Evolutionary conservation across 2,797 vertebrate species (phyloP), one percentile per base, ranked within the genome.

Genomic region (Glossophaga mutica): DNA sequence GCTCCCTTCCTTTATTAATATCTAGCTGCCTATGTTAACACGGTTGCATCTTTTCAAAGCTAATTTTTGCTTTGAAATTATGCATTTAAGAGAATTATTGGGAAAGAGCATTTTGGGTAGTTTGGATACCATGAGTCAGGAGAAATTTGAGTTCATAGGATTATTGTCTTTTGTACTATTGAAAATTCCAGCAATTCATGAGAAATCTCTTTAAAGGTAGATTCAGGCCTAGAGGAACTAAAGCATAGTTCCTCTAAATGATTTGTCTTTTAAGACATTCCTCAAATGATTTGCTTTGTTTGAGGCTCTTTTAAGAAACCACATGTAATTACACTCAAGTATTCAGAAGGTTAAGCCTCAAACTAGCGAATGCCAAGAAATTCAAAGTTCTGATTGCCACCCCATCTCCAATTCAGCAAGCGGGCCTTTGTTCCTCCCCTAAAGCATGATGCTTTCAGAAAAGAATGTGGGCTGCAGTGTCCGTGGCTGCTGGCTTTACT

Each of bases 261-360:
- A 91, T 68, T 85, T 14, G 52, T 93, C 93, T 94, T 84, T 95
- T 73, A 70, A 65, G 94, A 79, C 90, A 96, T 98, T 97, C 97
- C 84, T 97, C 34, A 96, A 16, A 71, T 96, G 52, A 46, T 83
- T 97, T 95, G 39, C 94, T 91, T 97, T 97, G 76, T 96, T 96
- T 89, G 59, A 68, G 71, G 24, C 81, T 96, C 96, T 97, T 93
- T 95, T 91, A 91, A 97, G 97, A 97, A 97, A 93, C 96, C 97
- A 97, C 96, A 96, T 90, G 87, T 95, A 97, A 97, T 98, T 97
- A 93, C 37, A 29, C 73, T 95, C 84, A 96, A 97, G 68, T 86
- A 91, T 96, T 96, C 83, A 89, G 95, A 93, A 97, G 87, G 93
- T 95, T 96, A 96, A 96, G 95, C 96, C 93, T 89, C 73, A 79